phyloP scores from a whole-genome alignment of 2,888 invertebrate species.

The Drosophila kokeensis region DNA sequence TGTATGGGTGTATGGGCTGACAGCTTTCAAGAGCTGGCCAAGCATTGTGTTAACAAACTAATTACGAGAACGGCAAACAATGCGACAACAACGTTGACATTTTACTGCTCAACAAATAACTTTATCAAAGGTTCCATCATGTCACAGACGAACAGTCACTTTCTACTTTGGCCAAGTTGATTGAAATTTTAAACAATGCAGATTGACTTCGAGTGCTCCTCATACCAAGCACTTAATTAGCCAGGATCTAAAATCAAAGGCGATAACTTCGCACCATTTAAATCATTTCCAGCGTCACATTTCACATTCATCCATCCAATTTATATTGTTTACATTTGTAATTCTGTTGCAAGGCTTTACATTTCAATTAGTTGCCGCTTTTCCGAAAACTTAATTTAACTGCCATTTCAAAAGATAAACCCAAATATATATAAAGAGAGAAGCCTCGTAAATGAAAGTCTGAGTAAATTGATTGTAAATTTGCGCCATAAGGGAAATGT shows the following conservation, averaged over 20 bases:
- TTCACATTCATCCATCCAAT: conserved; percentile 28
- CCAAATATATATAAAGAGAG: background rate
- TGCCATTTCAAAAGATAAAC: conserved; percentile 4
- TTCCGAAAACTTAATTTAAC: conserved; percentile 24
- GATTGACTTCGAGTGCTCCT: conserved; percentile 11
- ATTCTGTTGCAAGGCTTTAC: conserved; percentile 21
- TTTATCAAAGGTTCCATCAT: conserved; percentile 39
- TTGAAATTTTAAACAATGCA: conserved; percentile 31
- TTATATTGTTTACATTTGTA: conserved; percentile 19
- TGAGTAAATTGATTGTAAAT: background rate
- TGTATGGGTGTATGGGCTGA: conserved; percentile 17
- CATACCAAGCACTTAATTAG: conserved; percentile 53
- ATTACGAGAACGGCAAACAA: conserved; percentile 68
- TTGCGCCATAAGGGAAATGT: background rate
- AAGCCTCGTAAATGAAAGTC: background rate
- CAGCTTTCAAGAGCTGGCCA: conserved; percentile 27
- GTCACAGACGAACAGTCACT: conserved; percentile 7
- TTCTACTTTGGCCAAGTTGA: conserved; percentile 23
- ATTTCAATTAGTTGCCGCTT: conserved; percentile 20
- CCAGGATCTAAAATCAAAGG: conserved; percentile 30
- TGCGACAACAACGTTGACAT: conserved; percentile 52
- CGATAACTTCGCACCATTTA: conserved; percentile 6
- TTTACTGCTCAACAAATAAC: conserved; percentile 30
- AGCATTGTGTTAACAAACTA: conserved; percentile 70
- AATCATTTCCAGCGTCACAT: conserved; percentile 7